phyloP scores from a whole-genome alignment of 2,797 vertebrate genomes.

The Taenioides sp. region DNA sequence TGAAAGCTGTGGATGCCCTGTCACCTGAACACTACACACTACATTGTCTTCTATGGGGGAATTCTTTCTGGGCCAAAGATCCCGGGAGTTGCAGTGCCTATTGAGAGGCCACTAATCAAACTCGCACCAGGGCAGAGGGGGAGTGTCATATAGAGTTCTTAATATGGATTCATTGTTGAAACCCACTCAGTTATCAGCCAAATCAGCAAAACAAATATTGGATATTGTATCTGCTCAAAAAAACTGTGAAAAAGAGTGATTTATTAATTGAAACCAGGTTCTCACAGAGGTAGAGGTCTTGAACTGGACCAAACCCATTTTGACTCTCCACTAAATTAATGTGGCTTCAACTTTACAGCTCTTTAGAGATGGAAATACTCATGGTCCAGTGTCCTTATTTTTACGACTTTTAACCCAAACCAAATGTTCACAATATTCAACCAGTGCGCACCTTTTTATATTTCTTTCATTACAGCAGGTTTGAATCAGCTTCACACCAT shows the following conservation, averaged over 20 bases:
- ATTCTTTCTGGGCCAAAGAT: too few relatives aligned
- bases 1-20: too few relatives aligned
- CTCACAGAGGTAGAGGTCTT: not conserved
- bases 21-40: too few relatives aligned
- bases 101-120: too few relatives aligned
- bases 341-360: conserved; percentile 14
- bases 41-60: too few relatives aligned
- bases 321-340: conserved; percentile 4
- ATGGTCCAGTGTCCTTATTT: conserved; percentile 6
- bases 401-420: conserved; percentile 40
- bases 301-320: not conserved
- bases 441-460: conserved; percentile 14
- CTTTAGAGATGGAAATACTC: conserved; percentile 3
- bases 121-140: too few relatives aligned
- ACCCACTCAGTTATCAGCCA: too few relatives aligned
- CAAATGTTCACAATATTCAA: conserved; percentile 33
- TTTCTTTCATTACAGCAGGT: conserved; percentile 14
- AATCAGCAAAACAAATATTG: not conserved
- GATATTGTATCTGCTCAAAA: not conserved
- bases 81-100: too few relatives aligned
- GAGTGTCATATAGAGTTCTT: too few relatives aligned
- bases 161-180: too few relatives aligned
- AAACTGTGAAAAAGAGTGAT: not conserved
- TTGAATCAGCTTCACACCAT: conserved; percentile 22
- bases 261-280: not conserved